Percentiles rank a stretch among this genome's conserved stretches.
These are phyloP conservation scores for Trogon melanurus DNA, from an alignment of 2,113 vertebrate species.

Conservation along the genomic window DNA sequence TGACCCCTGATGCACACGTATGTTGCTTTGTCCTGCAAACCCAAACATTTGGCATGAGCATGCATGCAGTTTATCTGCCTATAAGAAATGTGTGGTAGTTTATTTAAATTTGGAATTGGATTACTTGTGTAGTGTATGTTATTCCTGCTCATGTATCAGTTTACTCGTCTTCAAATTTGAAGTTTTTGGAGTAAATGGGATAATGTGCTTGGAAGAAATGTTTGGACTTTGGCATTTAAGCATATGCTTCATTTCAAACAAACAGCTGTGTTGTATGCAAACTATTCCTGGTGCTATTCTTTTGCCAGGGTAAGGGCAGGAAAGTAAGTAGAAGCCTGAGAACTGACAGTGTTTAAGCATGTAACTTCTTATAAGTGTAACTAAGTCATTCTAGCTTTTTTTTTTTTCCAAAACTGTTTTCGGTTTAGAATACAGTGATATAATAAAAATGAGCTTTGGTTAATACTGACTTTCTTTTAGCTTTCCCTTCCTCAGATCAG, in stretches of 20 bases:
- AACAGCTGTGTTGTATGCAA: not conserved
- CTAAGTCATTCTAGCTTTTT: not conserved
- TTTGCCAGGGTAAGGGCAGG: not conserved
- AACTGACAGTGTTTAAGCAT: not conserved
- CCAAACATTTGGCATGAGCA: not conserved
- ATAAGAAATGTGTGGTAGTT: not conserved
- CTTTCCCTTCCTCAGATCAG: slow-evolving; percentile 93
- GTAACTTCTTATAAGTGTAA: not conserved
- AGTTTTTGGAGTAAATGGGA: not conserved
- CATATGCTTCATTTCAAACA: not conserved
- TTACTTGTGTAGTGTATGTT: not conserved
- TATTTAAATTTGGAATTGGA: not conserved
- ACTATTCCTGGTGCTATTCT: not conserved
- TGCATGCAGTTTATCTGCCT: not conserved
- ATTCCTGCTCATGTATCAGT: not conserved
- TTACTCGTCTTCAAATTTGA: slow-evolving; percentile 43
- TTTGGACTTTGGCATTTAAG: not conserved
- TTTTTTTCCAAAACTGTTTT: not conserved
- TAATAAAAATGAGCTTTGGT: not conserved
- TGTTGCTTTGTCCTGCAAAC: slow-evolving; percentile 4
- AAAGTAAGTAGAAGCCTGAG: not conserved
- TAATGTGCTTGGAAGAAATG: not conserved
- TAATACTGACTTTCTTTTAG: slow-evolving; percentile 75
- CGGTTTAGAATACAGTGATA: not conserved
- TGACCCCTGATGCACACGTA: accelerated